A percentile compares a stretch with the other conserved stretches of the same genome.
Evolutionary conservation across 2,888 invertebrate species (phyloP).

Genomic region (Leptura quadrifasciata): DNA sequence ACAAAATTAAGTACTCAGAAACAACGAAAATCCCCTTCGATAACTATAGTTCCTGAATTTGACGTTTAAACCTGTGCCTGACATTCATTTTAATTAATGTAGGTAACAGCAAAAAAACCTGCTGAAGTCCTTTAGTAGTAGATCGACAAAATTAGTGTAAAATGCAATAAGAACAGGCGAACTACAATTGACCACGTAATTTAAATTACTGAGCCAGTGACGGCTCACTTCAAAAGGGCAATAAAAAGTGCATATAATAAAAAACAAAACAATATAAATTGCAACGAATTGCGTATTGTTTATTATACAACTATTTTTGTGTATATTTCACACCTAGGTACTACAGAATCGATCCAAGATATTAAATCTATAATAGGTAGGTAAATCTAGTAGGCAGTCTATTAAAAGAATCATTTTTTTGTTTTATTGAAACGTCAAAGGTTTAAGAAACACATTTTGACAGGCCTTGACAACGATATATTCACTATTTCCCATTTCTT

Average conservation of each 20-base stretch:
- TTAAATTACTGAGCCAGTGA: background rate
- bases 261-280: background rate
- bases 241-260: background rate
- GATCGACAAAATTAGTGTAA: background rate
- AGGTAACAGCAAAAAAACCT: background rate
- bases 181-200: background rate
- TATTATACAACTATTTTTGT: background rate
- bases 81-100: background rate
- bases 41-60: too few species aligned
- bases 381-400: background rate
- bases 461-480: too few species aligned
- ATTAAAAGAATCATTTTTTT: background rate
- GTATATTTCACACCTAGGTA: background rate
- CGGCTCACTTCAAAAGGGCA: background rate
- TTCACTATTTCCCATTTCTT: too few species aligned
- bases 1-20: too few species aligned
- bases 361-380: background rate
- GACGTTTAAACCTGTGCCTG: background rate
- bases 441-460: background rate
- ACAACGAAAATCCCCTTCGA: background rate
- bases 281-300: background rate
- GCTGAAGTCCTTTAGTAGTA: background rate
- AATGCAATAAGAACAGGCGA: background rate
- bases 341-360: background rate
- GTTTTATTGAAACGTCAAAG: background rate